Percentiles rank a stretch among this genome's conserved stretches.
These are phyloP conservation scores for Zhengitettix transpicula DNA, from an alignment of 2,888 invertebrate species.

Conservation along the genomic window DNA sequence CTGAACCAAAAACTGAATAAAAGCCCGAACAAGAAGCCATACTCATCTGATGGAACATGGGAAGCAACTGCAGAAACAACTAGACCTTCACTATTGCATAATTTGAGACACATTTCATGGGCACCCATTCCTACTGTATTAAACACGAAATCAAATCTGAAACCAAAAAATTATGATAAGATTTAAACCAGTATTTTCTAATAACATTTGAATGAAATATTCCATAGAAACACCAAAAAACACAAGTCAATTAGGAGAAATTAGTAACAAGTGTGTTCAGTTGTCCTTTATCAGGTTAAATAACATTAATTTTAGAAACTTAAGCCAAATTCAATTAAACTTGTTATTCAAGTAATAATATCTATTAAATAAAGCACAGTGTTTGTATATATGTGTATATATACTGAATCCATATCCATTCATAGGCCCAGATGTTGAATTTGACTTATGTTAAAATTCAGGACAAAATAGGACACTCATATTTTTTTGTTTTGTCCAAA, in stretches of 20 bases:
- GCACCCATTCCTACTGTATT: constrained; percentile 29
- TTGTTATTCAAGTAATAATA: no score
- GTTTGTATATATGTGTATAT: no score
- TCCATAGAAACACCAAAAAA: no score
- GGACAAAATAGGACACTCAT: background rate
- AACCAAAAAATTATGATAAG: constrained; percentile 6
- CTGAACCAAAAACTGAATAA: constrained; percentile 30
- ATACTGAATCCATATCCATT: no score
- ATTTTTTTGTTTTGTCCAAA: background rate
- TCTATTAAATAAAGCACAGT: no score
- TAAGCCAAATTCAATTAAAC: no score
- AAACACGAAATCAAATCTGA: constrained; percentile 31
- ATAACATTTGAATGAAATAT: background rate
- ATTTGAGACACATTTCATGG: constrained; percentile 22
- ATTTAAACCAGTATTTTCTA: background rate
- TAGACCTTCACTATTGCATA: constrained; percentile 25
- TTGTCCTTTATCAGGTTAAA: no score
- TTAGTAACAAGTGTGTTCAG: no score
- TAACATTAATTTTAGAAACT: no score
- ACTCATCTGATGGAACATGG: constrained; percentile 31
- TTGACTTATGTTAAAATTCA: background rate
- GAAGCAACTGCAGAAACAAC: constrained; percentile 33
- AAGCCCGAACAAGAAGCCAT: constrained; percentile 29
- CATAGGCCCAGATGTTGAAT: background rate
- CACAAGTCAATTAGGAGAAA: no score